Conservation (phyloP, 2,797 vertebrate genomes). For the Mormyrops attenuatus region DNA sequence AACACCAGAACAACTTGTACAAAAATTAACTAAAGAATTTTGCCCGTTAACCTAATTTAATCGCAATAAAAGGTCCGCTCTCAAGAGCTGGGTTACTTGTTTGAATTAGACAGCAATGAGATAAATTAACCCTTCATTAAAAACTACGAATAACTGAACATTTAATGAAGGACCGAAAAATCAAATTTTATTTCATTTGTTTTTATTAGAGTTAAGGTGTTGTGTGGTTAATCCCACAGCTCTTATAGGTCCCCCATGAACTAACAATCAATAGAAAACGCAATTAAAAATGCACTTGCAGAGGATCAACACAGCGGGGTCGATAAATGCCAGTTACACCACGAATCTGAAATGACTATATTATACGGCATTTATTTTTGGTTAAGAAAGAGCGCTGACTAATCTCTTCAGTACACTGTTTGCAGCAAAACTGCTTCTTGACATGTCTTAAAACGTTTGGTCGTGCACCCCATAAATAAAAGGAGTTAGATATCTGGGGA, state of each 20-base stretch:
- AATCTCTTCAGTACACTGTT: slow-evolving; percentile 14
- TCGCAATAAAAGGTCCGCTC: not conserved
- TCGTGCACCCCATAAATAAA: slow-evolving; percentile 55
- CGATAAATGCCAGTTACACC: not conserved
- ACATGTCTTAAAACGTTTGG: slow-evolving; percentile 42
- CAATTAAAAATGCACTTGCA: not conserved
- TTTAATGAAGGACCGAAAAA: not conserved
- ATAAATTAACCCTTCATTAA: not conserved
- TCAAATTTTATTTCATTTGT: not conserved
- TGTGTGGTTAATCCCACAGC: not conserved
- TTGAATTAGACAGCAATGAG: not conserved
- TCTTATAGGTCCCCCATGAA: not conserved
- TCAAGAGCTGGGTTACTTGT: not conserved
- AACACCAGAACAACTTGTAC: not conserved
- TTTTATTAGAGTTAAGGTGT: not conserved
- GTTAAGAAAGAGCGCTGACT: not conserved
- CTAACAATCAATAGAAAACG: not conserved
- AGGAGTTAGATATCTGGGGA: slow-evolving; percentile 52
- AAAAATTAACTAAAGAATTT: not conserved
- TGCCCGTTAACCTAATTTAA: not conserved
- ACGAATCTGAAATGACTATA: not conserved
- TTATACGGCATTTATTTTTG: not conserved
- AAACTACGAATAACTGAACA: not conserved
- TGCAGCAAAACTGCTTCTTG: slow-evolving; percentile 24
- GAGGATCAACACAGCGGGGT: not conserved